Percentiles rank a stretch among this genome's conserved stretches.
These are phyloP conservation scores for Rhinoraja longicauda DNA, from an alignment of 2,797 vertebrate species.

Conservation along the genomic window DNA sequence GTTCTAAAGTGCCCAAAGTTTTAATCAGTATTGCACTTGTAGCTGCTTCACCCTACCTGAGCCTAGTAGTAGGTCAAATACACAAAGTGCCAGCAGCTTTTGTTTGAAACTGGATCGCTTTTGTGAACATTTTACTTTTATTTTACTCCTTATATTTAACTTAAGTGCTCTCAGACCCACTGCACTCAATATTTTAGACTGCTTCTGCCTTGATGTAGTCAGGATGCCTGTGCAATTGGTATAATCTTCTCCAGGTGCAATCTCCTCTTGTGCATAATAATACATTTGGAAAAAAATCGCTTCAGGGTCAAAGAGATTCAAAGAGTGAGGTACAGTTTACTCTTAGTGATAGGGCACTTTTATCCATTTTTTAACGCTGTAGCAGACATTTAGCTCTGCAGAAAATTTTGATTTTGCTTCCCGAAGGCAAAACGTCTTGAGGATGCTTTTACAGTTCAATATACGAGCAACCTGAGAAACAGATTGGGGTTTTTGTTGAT, in stretches of 20 bases:
- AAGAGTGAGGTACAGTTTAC: background rate
- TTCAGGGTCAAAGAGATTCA: background rate
- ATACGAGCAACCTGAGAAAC: background rate
- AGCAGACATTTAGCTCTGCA: background rate
- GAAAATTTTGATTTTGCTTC: background rate
- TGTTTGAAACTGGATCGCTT: background rate
- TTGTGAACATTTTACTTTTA: background rate
- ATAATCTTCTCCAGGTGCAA: background rate
- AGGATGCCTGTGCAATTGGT: background rate
- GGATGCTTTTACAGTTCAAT: background rate
- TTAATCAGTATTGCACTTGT: background rate
- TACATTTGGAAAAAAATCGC: background rate
- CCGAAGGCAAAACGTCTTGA: background rate
- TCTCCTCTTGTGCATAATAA: background rate
- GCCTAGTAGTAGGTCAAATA: background rate
- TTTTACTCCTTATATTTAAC: background rate
- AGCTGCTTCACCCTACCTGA: background rate
- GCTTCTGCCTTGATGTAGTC: background rate
- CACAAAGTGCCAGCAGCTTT: background rate
- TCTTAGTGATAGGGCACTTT: background rate
- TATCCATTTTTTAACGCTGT: background rate
- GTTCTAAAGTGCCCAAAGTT: background rate
- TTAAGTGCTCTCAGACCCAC: background rate
- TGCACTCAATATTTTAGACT: background rate
- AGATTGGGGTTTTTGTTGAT: background rate